Evolutionary conservation across 2,888 invertebrate genomes (phyloP).

Genomic region (Drosophila histrio): DNA sequence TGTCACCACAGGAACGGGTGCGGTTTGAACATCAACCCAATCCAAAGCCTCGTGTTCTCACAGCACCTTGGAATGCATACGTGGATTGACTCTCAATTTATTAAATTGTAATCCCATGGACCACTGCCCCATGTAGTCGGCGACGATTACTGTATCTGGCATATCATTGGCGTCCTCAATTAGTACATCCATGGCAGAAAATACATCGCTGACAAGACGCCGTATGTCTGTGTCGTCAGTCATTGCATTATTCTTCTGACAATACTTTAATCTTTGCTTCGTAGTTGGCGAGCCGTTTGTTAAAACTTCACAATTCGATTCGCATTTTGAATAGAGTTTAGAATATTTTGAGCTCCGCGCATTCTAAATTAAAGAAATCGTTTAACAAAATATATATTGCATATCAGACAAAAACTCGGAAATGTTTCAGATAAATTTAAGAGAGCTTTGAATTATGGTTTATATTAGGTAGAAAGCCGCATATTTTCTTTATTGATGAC

Average conservation of each 20-base stretch:
- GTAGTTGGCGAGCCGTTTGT: neutral
- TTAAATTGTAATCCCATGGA: no score
- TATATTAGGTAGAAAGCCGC: neutral
- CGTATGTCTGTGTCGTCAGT: conserved; percentile 13
- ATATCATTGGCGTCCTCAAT: conserved; percentile 43
- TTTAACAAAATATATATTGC: neutral
- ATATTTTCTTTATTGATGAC: no score
- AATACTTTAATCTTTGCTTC: neutral
- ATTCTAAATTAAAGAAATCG: conserved; percentile 9
- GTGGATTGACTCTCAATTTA: conserved; percentile 18
- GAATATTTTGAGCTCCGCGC: conserved; percentile 26
- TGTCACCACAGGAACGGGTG: conserved; percentile 54
- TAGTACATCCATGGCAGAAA: conserved; percentile 51
- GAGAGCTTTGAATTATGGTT: neutral
- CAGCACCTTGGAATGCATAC: conserved; percentile 26
- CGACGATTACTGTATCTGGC: conserved; percentile 55
- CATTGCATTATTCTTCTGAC: neutral
- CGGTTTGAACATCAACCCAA: conserved; percentile 48
- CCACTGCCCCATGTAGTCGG: conserved; percentile 49
- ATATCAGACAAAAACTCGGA: neutral
- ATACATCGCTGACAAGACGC: conserved; percentile 50
- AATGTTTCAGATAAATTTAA: neutral
- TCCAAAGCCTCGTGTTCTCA: conserved; percentile 39
- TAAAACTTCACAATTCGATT: neutral
- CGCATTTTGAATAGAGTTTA: conserved; percentile 7